Conservation (phyloP, 2,113 vertebrate genomes). For the Dicrurus megarhynchus region DNA sequence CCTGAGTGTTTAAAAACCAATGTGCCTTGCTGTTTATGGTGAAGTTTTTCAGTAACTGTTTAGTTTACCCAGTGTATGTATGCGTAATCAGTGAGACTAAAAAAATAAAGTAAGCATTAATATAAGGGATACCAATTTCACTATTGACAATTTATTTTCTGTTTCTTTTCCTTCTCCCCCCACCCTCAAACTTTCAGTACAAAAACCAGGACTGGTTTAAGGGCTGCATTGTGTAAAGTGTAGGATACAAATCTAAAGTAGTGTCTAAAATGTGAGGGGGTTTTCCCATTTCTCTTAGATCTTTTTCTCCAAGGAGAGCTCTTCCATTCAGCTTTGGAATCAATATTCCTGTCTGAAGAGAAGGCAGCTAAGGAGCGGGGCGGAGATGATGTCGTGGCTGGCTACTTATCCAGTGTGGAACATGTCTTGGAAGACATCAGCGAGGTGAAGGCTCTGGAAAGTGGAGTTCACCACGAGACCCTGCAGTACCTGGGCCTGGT, state of each 20-base stretch:
- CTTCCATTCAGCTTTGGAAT: slow-evolving; percentile 87
- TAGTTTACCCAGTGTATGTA: not conserved
- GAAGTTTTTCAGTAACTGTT: not conserved
- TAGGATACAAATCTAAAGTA: not conserved
- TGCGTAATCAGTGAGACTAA: not conserved
- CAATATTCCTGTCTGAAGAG: slow-evolving; percentile 64
- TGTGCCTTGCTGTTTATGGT: not conserved
- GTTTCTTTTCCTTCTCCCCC: not conserved
- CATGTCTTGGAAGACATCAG: slow-evolving; percentile 81
- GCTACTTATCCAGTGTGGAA: slow-evolving; percentile 84
- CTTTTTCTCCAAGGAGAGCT: slow-evolving; percentile 85
- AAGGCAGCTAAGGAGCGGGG: not conserved
- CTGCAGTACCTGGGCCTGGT: slow-evolving; percentile 87
- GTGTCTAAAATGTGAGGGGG: not conserved
- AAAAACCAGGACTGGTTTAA: not conserved
- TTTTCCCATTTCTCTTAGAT: slow-evolving; percentile 70
- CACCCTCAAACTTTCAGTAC: not conserved
- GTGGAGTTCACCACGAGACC: slow-evolving; percentile 81
- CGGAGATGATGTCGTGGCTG: slow-evolving; percentile 39
- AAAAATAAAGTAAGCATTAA: not conserved
- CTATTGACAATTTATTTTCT: not conserved
- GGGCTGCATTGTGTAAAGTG: not conserved
- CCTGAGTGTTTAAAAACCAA: not conserved
- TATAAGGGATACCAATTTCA: not conserved
- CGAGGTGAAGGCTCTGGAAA: slow-evolving; percentile 86